These are phyloP conservation scores for Marasmarcha lunaedactyla DNA, from an alignment of 2,888 invertebrate species.

Conservation along the genomic window DNA sequence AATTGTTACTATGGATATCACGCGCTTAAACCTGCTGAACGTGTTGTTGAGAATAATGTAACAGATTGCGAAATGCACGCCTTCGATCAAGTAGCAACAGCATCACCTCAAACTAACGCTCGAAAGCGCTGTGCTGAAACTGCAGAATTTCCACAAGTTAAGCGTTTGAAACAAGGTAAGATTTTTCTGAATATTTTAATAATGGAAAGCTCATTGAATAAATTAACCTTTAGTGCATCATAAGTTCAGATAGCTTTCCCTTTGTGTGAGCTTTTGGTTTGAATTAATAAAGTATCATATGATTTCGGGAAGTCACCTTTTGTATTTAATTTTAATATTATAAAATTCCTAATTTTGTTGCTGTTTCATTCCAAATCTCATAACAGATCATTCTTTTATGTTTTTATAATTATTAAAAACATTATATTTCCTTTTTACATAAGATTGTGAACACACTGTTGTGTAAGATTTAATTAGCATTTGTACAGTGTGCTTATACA, in stretches of 20 bases:
- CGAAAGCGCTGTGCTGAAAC: constrained; percentile 55
- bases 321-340: constrained; percentile 10
- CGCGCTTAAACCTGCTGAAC: constrained; percentile 30
- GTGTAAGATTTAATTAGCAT: too few relatives aligned
- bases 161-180: constrained; percentile 60
- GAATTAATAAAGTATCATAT: too few relatives aligned
- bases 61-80: constrained; percentile 53
- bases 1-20: constrained; percentile 68
- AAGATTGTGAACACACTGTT: too few relatives aligned
- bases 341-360: constrained; percentile 35
- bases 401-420: too few relatives aligned
- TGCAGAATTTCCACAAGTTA: constrained; percentile 38
- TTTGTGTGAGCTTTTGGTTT: constrained; percentile 2
- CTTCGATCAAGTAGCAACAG: constrained; percentile 18
- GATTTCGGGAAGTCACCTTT: constrained; percentile 29
- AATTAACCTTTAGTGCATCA: constrained; percentile 5
- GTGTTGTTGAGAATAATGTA: constrained; percentile 20
- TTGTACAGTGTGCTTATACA: too few relatives aligned
- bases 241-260: constrained; percentile 7
- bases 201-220: constrained; percentile 32
- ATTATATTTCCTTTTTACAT: too few relatives aligned
- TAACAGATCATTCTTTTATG: background rate
- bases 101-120: constrained; percentile 22
- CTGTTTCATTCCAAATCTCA: constrained; percentile 34
- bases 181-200: constrained; percentile 17